Base-by-base conservation (phyloP, 2,888 invertebrate species). In the Pachydiplax longipennis region DNA sequence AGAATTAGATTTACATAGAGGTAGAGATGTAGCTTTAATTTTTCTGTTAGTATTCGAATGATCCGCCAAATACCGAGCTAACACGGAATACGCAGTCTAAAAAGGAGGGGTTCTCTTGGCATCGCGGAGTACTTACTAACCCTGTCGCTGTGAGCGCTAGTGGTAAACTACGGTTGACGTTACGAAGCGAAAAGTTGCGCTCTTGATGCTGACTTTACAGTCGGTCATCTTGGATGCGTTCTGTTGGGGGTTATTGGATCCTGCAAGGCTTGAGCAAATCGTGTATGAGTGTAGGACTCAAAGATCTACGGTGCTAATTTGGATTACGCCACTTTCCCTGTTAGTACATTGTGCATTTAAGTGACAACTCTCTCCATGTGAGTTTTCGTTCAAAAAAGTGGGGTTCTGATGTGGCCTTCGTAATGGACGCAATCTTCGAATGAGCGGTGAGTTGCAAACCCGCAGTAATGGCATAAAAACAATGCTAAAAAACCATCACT, bases 361-460 rank as follows among this genome's bases (percentile, higher is more conserved):
- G 87, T 87, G 87, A 87, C 87, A 87, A n/a, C 37, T 87, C n/a
- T 22, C 61, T n/a, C 87, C 13, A 61, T 58, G 58, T 61, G 65
- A 87, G 25, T 61, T 61, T 31, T 37, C 53, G 61, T 65, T 73
- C n/a, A 61, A 37, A 53, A 61, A 61, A 87, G 87, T 87, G 65
- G 61, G 18, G 87, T 61, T 65, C 61, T 37, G 65, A 87, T 87
- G 87, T 87, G 87, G 35, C 48, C 87, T 65, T n/a, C 22, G 37
- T 61, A 87, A 37, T 65, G 87, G 87, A 87, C 87, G 87, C n/a
- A 87, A 65, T 65, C 87, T 61, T 65, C 65, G 87, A 87, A 87
- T 87, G 87, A 87, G 87, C 61, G 87, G 87, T 87, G 65, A 87
- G 87, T 87, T 87, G 48, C 40, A 87, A 87, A 87, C 61, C 87